A percentile compares a stretch with the other conserved stretches of the same genome.
These are phyloP conservation scores for Molorchus minor DNA, from an alignment of 2,888 invertebrate genomes.

Conservation along the genomic window DNA sequence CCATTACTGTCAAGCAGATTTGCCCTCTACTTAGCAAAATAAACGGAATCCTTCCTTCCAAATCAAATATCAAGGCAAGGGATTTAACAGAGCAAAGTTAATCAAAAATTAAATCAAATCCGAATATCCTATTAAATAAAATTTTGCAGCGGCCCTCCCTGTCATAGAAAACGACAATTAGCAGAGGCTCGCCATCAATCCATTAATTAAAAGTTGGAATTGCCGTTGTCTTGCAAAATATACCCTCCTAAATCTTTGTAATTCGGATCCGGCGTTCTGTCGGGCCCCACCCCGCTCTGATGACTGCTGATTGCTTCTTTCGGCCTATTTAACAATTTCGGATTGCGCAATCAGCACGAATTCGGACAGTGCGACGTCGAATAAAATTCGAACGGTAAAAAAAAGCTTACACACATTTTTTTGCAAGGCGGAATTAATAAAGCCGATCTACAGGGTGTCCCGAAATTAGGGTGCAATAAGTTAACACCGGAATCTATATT, in stretches of 20 bases:
- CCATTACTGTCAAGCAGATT: too few species aligned
- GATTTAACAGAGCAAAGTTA: constrained; percentile 14
- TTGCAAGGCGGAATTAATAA: too few species aligned
- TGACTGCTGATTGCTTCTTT: constrained; percentile 21
- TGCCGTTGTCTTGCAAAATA: constrained; percentile 46
- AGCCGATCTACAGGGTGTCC: too few species aligned
- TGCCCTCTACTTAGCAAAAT: too few species aligned
- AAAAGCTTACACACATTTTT: too few species aligned
- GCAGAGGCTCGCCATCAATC: constrained; percentile 45
- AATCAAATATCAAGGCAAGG: too few species aligned
- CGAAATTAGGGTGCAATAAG: too few species aligned
- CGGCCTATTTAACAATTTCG: constrained; percentile 19
- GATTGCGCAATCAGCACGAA: constrained; percentile 9
- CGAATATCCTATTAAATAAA: constrained; percentile 18
- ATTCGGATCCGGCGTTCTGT: constrained; percentile 33
- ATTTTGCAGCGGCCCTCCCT: constrained; percentile 29
- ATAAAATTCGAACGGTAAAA: too few species aligned
- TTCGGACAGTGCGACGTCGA: too few species aligned
- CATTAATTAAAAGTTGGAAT: constrained; percentile 52
- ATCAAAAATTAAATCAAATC: constrained; percentile 15
- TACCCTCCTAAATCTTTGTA: constrained; percentile 31
- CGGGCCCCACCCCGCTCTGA: constrained; percentile 21
- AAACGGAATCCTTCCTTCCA: too few species aligned
- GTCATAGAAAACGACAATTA: constrained; percentile 44
- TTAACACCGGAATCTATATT: too few species aligned